Conservation (phyloP, 2,113 vertebrate genomes). For the Gambusia affinis region DNA sequence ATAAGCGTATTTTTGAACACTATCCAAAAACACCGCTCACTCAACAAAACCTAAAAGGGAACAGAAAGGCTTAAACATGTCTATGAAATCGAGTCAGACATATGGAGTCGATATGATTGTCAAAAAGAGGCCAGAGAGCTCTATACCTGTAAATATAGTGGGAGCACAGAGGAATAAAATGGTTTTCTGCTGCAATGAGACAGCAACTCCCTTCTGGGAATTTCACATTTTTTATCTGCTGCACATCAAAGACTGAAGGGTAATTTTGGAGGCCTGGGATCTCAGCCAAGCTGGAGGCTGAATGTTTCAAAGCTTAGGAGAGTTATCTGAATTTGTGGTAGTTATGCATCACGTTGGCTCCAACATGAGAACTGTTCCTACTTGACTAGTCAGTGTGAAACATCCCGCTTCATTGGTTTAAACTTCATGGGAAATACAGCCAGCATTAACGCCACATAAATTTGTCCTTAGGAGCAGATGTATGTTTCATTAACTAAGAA, state of each 20-base stretch:
- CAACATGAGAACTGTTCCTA: constrained; percentile 26
- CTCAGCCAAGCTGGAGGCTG: constrained; percentile 38
- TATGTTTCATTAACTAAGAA: neutral
- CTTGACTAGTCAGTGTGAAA: constrained; percentile 13
- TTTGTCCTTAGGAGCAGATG: neutral
- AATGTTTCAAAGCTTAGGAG: constrained; percentile 38
- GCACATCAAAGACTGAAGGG: constrained; percentile 58
- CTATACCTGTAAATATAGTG: constrained; percentile 10
- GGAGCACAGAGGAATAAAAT: neutral
- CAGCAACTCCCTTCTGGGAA: constrained; percentile 24
- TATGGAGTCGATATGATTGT: neutral
- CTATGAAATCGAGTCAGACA: neutral
- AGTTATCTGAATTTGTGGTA: constrained; percentile 48
- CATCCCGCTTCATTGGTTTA: constrained; percentile 23
- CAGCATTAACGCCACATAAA: constrained; percentile 25
- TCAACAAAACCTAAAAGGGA: neutral
- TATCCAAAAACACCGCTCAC: constrained; percentile 43
- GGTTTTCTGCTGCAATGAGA: constrained; percentile 10
- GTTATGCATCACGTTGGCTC: constrained; percentile 41
- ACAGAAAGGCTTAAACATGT: neutral
- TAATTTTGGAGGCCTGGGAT: constrained; percentile 32
- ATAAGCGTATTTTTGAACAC: constrained; percentile 27
- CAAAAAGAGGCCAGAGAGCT: neutral
- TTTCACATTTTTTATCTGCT: constrained; percentile 44
- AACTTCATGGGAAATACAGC: constrained; percentile 49